These are phyloP conservation scores for Chloropsis cyanopogon DNA, from an alignment of 2,113 vertebrate genomes.

Conservation along the genomic window DNA sequence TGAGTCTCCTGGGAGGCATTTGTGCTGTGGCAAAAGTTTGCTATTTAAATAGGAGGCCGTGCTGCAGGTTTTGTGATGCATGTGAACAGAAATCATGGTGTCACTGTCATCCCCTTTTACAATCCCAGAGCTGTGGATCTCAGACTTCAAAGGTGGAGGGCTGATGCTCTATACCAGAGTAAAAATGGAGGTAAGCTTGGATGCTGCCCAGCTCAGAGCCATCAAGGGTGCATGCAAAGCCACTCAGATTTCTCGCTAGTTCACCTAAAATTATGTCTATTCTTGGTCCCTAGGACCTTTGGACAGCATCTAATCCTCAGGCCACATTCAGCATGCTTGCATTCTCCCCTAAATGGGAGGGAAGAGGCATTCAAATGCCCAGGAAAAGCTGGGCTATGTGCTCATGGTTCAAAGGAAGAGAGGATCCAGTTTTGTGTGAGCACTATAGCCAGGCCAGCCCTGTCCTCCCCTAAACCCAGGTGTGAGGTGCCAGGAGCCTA, in stretches of 20 bases:
- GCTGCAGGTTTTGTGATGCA: not conserved
- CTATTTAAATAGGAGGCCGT: not conserved
- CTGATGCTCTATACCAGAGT: not conserved
- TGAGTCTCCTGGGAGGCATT: not conserved
- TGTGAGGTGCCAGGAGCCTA: accelerated
- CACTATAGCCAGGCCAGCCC: not conserved
- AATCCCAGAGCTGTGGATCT: not conserved
- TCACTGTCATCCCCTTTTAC: not conserved
- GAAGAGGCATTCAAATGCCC: accelerated
- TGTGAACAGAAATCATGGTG: not conserved
- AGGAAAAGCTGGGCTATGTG: not conserved
- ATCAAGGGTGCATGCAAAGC: accelerated
- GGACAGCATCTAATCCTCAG: not conserved
- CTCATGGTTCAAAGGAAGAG: not conserved
- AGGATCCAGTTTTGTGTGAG: not conserved
- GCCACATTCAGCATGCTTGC: not conserved
- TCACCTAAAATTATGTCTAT: not conserved
- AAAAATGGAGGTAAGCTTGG: not conserved
- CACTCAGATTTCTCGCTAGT: not conserved
- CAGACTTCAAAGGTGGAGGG: not conserved
- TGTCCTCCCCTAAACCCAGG: not conserved
- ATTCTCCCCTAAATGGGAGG: accelerated
- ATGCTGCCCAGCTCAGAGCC: not conserved
- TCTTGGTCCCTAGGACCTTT: not conserved
- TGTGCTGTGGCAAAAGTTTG: not conserved